phyloP scores from a whole-genome alignment of 1,140 invertebrate species.

The Leguminivora glycinivorella region DNA sequence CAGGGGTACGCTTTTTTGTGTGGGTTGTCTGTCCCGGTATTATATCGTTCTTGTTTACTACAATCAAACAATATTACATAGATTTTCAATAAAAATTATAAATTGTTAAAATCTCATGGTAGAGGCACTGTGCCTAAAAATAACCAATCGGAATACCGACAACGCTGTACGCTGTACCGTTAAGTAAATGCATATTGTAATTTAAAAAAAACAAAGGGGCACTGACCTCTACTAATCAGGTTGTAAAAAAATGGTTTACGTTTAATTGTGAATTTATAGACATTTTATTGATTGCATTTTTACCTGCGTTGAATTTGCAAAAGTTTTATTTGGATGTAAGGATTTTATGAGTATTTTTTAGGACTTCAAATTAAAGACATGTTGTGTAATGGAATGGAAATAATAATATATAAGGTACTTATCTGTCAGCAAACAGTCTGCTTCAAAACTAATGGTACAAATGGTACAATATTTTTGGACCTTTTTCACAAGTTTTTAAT shows the following conservation, averaged over 20 bases:
- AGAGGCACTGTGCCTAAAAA: constrained; percentile 2
- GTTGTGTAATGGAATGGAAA: too few relatives aligned
- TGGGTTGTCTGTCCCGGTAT: too few relatives aligned
- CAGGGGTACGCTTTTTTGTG: too few relatives aligned
- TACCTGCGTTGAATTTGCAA: not conserved
- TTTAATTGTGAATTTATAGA: not conserved
- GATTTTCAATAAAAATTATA: too few relatives aligned
- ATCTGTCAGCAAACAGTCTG: not conserved
- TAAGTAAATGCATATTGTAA: constrained; percentile 7
- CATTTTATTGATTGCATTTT: not conserved
- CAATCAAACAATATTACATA: too few relatives aligned
- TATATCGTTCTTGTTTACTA: too few relatives aligned
- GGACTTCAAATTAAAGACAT: too few relatives aligned
- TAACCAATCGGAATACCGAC: not conserved
- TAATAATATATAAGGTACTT: not conserved
- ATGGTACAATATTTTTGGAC: not conserved
- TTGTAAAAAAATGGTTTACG: not conserved
- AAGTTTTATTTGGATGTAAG: not conserved
- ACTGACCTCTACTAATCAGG: not conserved
- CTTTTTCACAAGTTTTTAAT: not conserved
- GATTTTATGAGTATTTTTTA: too few relatives aligned
- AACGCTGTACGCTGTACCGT: not conserved
- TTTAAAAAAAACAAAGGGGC: not conserved
- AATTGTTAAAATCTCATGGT: too few relatives aligned
- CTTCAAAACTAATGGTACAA: not conserved